These are phyloP conservation scores for Cepaea hortensis DNA, from an alignment of 2,888 invertebrate species.

Conservation along the genomic window DNA sequence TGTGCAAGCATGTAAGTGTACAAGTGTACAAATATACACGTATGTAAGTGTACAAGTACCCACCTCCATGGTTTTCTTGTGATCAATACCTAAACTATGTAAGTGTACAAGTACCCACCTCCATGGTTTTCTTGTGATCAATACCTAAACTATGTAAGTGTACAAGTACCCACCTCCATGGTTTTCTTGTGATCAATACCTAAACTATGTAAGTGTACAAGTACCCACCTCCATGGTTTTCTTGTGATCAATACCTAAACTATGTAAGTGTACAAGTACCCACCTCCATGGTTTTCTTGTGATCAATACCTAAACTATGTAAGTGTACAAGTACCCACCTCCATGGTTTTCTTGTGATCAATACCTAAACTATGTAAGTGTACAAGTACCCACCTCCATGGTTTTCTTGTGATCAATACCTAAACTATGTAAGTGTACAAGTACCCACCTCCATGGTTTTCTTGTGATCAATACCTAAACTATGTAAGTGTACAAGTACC, in stretches of 20 bases:
- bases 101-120: constrained; percentile 81
- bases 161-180: constrained; percentile 84
- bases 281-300: constrained; percentile 92
- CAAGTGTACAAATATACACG: too few relatives aligned
- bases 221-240: constrained; percentile 90
- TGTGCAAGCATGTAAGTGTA: too few relatives aligned
- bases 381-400: constrained; percentile 84
- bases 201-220: constrained; percentile 80
- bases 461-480: constrained; percentile 92
- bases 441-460: constrained; percentile 90
- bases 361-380: constrained; percentile 87
- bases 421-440: constrained; percentile 80
- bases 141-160: constrained; percentile 87
- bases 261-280: constrained; percentile 73
- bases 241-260: constrained; percentile 92
- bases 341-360: constrained; percentile 91
- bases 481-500: constrained; percentile 73
- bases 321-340: constrained; percentile 81
- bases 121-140: constrained; percentile 91
- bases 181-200: constrained; percentile 94
- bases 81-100: constrained; percentile 90
- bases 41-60: constrained; percentile 1
- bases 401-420: constrained; percentile 94
- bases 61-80: constrained; percentile 92
- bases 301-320: constrained; percentile 91